These are phyloP conservation scores for Nemurella pictetii DNA, from an alignment of 2,888 invertebrate species.

Conservation along the genomic window DNA sequence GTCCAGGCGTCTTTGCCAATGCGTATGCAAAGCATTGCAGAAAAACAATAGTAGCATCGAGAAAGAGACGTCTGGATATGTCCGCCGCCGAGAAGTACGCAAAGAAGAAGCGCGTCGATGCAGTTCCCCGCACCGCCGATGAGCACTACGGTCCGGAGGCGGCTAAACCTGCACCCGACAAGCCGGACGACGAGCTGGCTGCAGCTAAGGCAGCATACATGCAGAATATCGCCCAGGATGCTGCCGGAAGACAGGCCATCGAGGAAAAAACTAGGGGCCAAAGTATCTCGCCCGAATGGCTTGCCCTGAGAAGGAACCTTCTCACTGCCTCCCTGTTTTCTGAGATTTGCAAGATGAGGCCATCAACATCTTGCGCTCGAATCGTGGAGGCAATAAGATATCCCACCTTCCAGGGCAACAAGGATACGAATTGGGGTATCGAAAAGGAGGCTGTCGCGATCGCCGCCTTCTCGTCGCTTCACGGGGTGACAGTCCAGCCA, in stretches of 20 bases:
- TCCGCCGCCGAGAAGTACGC: not conserved
- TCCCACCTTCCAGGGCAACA: conserved; percentile 36
- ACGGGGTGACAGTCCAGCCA: conserved; percentile 36
- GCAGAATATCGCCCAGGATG: not conserved
- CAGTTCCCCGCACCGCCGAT: not conserved
- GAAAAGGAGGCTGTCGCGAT: conserved; percentile 40
- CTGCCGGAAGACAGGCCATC: not conserved
- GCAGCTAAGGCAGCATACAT: not conserved
- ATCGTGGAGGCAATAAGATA: conserved; percentile 40
- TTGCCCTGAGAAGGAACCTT: conserved; percentile 24
- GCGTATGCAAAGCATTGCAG: not conserved
- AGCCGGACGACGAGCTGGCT: not conserved
- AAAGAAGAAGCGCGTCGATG: not conserved
- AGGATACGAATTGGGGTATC: conserved; percentile 39
- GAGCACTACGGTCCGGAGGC: conserved; percentile 2
- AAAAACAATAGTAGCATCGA: not conserved
- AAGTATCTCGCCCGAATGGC: conserved; percentile 21
- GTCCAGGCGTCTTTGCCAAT: not conserved
- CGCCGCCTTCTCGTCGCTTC: conserved; percentile 34
- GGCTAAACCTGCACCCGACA: not conserved
- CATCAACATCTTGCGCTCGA: conserved; percentile 33
- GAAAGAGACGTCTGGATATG: not conserved
- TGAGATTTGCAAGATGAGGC: conserved; percentile 37
- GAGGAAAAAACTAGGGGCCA: conserved; percentile 7
- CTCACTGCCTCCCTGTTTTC: conserved; percentile 42